Evolutionary conservation across 2,797 vertebrate species (phyloP).

Genomic region (Danionella dracula): DNA sequence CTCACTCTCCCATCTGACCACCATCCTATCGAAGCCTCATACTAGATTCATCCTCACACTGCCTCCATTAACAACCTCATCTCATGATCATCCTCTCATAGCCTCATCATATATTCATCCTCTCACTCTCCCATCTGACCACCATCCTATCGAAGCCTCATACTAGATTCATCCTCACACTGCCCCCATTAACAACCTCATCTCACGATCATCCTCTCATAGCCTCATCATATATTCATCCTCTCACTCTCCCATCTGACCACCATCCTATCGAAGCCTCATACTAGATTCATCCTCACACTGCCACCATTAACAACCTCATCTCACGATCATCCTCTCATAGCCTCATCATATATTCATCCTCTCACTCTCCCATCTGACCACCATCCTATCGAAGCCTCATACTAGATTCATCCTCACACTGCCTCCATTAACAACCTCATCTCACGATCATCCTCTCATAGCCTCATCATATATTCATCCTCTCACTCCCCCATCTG

Average conservation of each 20-base stretch:
- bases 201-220: neutral
- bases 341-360: neutral
- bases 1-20: neutral
- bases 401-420: neutral
- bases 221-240: neutral
- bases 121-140: neutral
- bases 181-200: neutral
- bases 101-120: neutral
- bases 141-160: neutral
- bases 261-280: too few relatives aligned
- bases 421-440: neutral
- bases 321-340: neutral
- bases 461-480: neutral
- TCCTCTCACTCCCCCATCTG: too few relatives aligned
- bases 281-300: neutral
- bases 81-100: neutral
- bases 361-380: neutral
- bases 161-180: neutral
- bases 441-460: neutral
- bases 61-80: neutral
- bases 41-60: too few relatives aligned
- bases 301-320: too few relatives aligned
- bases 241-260: too few relatives aligned
- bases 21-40: too few relatives aligned
- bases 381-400: neutral